A percentile compares a stretch with the other conserved stretches of the same genome.
These are phyloP conservation scores for Gobius niger DNA, from an alignment of 2,113 vertebrate species.

Conservation along the genomic window DNA sequence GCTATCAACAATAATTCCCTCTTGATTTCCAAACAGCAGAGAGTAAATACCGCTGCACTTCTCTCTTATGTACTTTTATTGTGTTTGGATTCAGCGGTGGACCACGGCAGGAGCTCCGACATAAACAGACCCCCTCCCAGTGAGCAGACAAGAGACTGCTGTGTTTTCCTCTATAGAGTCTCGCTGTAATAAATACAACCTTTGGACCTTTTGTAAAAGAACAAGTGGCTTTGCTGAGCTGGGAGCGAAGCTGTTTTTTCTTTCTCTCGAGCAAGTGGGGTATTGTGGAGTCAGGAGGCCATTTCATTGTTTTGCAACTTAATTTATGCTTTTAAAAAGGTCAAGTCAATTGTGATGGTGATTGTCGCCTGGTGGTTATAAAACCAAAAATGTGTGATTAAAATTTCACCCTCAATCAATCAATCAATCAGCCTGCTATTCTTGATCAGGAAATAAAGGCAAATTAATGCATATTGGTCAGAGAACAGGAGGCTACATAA, in stretches of 20 bases:
- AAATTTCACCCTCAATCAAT: neutral
- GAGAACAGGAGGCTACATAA: too few species aligned
- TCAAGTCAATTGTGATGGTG: neutral
- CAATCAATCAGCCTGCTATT: too few species aligned
- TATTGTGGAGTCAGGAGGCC: neutral
- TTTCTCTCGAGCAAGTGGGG: neutral
- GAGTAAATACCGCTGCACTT: neutral
- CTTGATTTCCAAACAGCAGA: neutral
- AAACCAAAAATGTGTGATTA: too few species aligned
- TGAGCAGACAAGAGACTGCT: slow-evolving; percentile 37
- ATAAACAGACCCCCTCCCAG: slow-evolving; percentile 36
- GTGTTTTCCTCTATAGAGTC: slow-evolving; percentile 39
- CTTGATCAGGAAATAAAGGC: too few species aligned
- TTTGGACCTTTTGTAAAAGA: slow-evolving; percentile 25
- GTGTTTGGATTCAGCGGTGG: slow-evolving; percentile 29
- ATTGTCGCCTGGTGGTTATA: neutral
- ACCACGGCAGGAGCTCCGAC: slow-evolving; percentile 35
- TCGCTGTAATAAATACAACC: slow-evolving; percentile 33
- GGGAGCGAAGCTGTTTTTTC: slow-evolving; percentile 26
- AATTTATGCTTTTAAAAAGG: neutral
- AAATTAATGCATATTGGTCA: too few species aligned
- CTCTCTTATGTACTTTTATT: slow-evolving; percentile 25
- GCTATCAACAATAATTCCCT: neutral
- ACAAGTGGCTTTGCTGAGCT: slow-evolving; percentile 24
- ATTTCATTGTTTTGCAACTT: neutral